Base-by-base conservation (phyloP, 2,797 vertebrate species). In the Labeo calbasu region DNA sequence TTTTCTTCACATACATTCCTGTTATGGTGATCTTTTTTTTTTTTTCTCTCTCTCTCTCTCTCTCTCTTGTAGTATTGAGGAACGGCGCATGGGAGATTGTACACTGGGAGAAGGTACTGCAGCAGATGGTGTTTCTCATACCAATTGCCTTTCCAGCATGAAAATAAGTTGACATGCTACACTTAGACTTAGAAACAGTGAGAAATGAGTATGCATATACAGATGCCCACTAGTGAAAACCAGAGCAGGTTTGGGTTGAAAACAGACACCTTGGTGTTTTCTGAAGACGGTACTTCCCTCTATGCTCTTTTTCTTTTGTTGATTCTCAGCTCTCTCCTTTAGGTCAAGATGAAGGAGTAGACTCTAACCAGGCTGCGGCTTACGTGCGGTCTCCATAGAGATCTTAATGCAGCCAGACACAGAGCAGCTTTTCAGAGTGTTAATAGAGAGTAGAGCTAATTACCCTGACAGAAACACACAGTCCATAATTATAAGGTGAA, bases 41-140 rank as follows among this genome's bases (percentile, higher is more conserved):
- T n/a, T n/a, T n/a, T n/a, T n/a, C n/a, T n/a, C n/a, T n/a, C n/a
- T 61, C 28, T 77, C 57, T 55, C 59, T 78, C 43, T 69, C 11
- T 77, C 4, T 83, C 82, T 87, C 19, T 89, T 92, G 15, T 90
- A 99, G 98, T 99, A 32, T 89, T 99, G 91, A 95, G 98, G 89
- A 99, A 99, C 84, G 98, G 98, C 88, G 97, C 98, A 82, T 99
- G 98, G 98, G 98, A 99, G 94, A 99, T 99, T 86, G 97, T 99
- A 86, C 97, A 99, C 93, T 99, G 98, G 98, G 97, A 99, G 93
- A 99, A 99, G 98, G 98, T 99, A 96, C 86, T 95, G 93, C 81
- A 79, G 87, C 82, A 86, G n/a, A 70, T 66, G 76, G 68, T 70
- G 68, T 84, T 19, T 32, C 32, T 83, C 81, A 68, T 65, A 55